Evolutionary conservation across 2,888 invertebrate species (phyloP).

Genomic region (Drosophila antonietae): DNA sequence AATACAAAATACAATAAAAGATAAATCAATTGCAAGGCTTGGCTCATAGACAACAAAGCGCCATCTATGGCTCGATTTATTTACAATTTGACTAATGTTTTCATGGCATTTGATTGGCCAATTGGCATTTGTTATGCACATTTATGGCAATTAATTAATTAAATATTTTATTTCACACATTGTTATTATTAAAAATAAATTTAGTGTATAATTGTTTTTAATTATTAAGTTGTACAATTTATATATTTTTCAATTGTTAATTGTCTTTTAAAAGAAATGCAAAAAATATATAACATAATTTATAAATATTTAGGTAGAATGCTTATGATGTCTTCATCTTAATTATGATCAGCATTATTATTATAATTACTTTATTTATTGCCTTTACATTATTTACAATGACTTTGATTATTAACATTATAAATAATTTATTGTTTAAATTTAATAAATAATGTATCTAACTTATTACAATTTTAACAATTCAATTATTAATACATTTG

Average conservation of each 20-base stretch:
- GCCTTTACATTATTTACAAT: no score
- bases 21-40: slow-evolving; percentile 38
- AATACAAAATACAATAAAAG: neutral
- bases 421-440: no score
- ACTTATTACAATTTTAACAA: no score
- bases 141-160: neutral
- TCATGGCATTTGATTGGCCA: slow-evolving; percentile 28
- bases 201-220: neutral
- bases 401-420: no score
- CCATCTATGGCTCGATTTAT: slow-evolving; percentile 22
- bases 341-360: no score
- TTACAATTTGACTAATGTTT: slow-evolving; percentile 13
- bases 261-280: no score
- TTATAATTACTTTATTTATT: no score
- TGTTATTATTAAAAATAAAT: neutral
- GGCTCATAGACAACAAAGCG: slow-evolving; percentile 23
- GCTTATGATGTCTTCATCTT: no score
- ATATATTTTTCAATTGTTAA: neutral
- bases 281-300: no score
- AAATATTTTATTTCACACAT: neutral
- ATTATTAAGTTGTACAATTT: neutral
- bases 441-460: no score
- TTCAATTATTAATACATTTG: no score
- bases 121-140: slow-evolving; percentile 18
- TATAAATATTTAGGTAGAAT: no score